Base-by-base conservation (phyloP, 2,888 invertebrate genomes). In the Dasypogon diadema region DNA sequence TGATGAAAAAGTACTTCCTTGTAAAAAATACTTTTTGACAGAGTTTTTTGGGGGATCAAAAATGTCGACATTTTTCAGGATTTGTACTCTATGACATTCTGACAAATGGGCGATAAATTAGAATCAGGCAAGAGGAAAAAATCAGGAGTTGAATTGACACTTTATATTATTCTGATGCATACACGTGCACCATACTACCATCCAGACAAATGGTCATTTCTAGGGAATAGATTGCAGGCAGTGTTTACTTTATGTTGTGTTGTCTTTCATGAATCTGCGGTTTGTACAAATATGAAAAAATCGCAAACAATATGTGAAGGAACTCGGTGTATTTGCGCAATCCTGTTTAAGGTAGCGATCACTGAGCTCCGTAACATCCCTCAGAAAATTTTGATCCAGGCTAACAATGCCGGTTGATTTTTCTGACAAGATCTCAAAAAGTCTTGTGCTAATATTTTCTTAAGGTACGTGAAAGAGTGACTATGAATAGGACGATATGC, bases 371-470 rank as follows among this genome's bases (percentile, higher is more conserved):
- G 12, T n/a, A 73, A 56, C 54, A 54, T 70, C 51, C 70, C 54
- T 54, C 51, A 54, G 70, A 21, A 14, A 34, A 26, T 54, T 54
- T 54, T 14, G 22, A 54, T 34, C 34, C 18, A 42, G n/a, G 10
- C n/a, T 55, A 22, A 73, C 73, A 73, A 73, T 55, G 34, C 37
- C 56, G 34, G 70, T 54, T 54, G 70, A 54, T 70, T 70, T 70
- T 73, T 56, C 42, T 42, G 73, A 73, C 73, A 73, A 56, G 56
- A 42, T 73, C 42, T 73, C 56, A 77, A 75, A 73, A 55, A 63
- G 74, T 74, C 77, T 74, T 77, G 74, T 77, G 75, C 77, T 77
- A 77, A 77, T 77, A 77, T 77, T 77, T 73, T 77, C 65, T 54
- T 72, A 77, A 75, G 74, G 56, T 24, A n/a, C n/a, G n/a, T 51